Evolutionary conservation across 2,797 vertebrate species (phyloP), one percentile per base, ranked within the genome.

Genomic region (Synaphobranchus kaupii): DNA sequence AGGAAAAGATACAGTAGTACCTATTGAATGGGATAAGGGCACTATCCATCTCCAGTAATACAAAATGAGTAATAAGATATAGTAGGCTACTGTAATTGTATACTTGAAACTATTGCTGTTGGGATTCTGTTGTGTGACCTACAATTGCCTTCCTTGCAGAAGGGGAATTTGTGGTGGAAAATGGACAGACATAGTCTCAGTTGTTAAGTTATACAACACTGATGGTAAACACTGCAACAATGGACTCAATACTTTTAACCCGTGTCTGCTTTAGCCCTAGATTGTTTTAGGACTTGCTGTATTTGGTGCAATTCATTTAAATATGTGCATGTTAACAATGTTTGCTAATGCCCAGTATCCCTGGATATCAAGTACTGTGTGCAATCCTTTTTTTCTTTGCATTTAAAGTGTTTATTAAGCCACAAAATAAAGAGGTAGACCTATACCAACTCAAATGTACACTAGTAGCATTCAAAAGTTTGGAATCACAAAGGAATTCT

Each of bases 151-250:
- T 5, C 63, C 68, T 71, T 71, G 68, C 12, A 34, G 68, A 71
- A 71, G 68, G 68, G 28, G 68, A 71, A 71, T 71, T 39, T 17
- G 12, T 44, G 20, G 44, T 39, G 73, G 71, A 76, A 44, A 73
- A 34, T 76, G 31, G 34, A 76, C 71, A 44, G 71, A 34, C n/a
- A 31, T 4, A 15, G 80, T 83, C 34, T 25, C 31, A 52, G 86
- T 87, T 87, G 86, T 63, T 83, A 47, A 81, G 63, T 44, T n/a
- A 84, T 82, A 50, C 9, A 25, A 82, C 56, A 83, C 60, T 83
- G 50, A 73, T 73, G 31, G 56, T 17, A 56, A 87, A 84, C 80
- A 60, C 0, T 44, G 83, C 22, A 54, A 58, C 28, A 54, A 84
- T 58, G 31, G 13, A 12, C 54, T 56, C 25, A 58, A 44, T 58